These are phyloP conservation scores for Galleria mellonella DNA, from an alignment of 1,140 invertebrate species.

Conservation along the genomic window DNA sequence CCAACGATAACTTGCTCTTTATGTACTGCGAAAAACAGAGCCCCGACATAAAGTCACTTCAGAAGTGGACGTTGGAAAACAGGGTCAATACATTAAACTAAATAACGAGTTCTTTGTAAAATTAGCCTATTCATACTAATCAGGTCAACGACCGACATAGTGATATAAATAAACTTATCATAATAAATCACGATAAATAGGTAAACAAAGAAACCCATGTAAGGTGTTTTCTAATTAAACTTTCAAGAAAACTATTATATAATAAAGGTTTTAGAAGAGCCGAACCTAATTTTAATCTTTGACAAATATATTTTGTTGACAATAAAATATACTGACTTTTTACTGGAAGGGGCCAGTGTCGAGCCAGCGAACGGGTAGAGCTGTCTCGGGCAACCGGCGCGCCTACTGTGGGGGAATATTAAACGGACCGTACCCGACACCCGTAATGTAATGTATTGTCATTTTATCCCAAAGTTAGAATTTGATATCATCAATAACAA, in stretches of 20 bases:
- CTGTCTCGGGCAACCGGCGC: conserved; percentile 50
- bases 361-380: conserved; percentile 42
- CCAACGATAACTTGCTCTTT: conserved; percentile 48
- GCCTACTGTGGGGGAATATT: conserved; percentile 55
- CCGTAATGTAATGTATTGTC: conserved; percentile 25
- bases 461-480: conserved; percentile 18
- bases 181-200: no score
- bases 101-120: no score
- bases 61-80: conserved; percentile 15
- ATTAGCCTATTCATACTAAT: not conserved
- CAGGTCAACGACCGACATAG: no score
- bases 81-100: no score
- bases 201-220: no score
- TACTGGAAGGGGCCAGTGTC: conserved; percentile 31
- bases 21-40: conserved; percentile 40
- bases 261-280: conserved; percentile 26
- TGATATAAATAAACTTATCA: no score
- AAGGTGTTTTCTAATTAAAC: no score
- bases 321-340: conserved; percentile 63
- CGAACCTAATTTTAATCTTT: conserved; percentile 50
- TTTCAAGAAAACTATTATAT: no score
- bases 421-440: conserved; percentile 33
- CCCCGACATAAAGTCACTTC: conserved; percentile 30
- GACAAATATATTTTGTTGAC: conserved; percentile 62
- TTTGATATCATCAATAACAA: conserved; percentile 8